Evolutionary conservation across 2,113 vertebrate genomes (phyloP).

Genomic region (Girardinichthys multiradiatus): DNA sequence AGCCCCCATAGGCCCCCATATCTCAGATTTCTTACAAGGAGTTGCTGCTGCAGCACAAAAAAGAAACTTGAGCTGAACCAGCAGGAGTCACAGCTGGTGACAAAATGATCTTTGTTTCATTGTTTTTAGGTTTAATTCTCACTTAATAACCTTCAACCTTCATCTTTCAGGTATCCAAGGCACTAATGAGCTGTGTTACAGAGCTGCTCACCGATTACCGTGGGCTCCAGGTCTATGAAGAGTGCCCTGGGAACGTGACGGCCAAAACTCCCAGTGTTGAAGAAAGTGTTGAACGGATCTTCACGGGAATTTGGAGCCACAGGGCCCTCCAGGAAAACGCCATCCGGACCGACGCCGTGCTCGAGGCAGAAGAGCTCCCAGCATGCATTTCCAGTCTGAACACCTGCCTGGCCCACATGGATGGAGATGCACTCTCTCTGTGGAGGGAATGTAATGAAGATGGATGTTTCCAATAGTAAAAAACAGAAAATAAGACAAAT

Average conservation of each 20-base stretch:
- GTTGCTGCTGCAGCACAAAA: too few species aligned
- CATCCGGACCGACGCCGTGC: constrained; percentile 84
- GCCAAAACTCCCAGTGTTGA: constrained; percentile 71
- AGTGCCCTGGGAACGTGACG: constrained; percentile 72
- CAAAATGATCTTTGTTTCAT: too few species aligned
- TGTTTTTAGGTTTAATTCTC: too few species aligned
- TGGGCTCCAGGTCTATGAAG: constrained; percentile 77
- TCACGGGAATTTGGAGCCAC: constrained; percentile 40
- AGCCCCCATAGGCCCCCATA: too few species aligned
- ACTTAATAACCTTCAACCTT: too few species aligned
- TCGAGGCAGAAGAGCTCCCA: constrained; percentile 92
- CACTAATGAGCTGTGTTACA: too few species aligned
- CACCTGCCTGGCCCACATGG: constrained; percentile 79
- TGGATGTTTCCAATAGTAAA: not conserved
- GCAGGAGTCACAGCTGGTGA: too few species aligned
- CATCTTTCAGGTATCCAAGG: too few species aligned
- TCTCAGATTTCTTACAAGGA: too few species aligned
- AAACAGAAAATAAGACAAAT: not conserved
- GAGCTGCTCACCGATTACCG: constrained; percentile 70
- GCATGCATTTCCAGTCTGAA: constrained; percentile 88
- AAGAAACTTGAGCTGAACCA: too few species aligned
- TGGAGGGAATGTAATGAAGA: not conserved
- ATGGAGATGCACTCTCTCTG: constrained; percentile 73
- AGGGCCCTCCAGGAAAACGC: constrained; percentile 61
- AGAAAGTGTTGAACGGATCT: constrained; percentile 78